Evolutionary conservation across 1,140 invertebrate species (phyloP), one percentile per base, ranked within the genome.

Genomic region (Papilio glaucus): DNA sequence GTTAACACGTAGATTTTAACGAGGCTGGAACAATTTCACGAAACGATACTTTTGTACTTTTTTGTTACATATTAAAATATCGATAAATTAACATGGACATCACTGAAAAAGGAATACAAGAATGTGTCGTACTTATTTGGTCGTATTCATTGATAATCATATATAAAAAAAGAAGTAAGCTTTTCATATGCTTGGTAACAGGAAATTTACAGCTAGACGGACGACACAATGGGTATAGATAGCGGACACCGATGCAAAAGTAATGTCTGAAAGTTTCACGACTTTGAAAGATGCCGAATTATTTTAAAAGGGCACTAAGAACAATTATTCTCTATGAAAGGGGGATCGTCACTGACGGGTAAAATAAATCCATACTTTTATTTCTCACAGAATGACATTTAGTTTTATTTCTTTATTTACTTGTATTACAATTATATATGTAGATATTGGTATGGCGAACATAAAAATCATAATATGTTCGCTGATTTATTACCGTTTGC

Each of bases 151-250:
- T 38, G n/a, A 38, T 38, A 21, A 63, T 38, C n/a, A 39, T 9
- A n/a, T 39, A 39, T 39, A 39, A 63, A 63, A 63, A 60, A 33
- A 6, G 2, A 33, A 33, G 0, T n/a, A 29, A 26, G 9, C 6
- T 33, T 39, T 39, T 29, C 0, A 33, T 63, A 18, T 13, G 1
- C 26, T n/a, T 8, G 15, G 12, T n/a, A 63, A 37, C n/a, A 63
- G 4, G n/a, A 21, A 38, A 38, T 38, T 63, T 63, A 63, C 61
- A 63, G 15, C 33, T 63, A 38, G 5, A 33, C 29, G 29, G n/a
- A 29, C 1, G 7, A 63, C n/a, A 63, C 61, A 63, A 63, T 63
- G 13, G n/a, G 7, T 61, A 4, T 10, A n/a, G 57, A 63, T 63
- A 63, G 15, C 37, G 38, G 29, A 63, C 29, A 39, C 5, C 29